A percentile compares a stretch with the other conserved stretches of the same genome.
These are phyloP conservation scores for Gymnorhina tibicen DNA, from an alignment of 2,113 vertebrate genomes.

Conservation along the genomic window DNA sequence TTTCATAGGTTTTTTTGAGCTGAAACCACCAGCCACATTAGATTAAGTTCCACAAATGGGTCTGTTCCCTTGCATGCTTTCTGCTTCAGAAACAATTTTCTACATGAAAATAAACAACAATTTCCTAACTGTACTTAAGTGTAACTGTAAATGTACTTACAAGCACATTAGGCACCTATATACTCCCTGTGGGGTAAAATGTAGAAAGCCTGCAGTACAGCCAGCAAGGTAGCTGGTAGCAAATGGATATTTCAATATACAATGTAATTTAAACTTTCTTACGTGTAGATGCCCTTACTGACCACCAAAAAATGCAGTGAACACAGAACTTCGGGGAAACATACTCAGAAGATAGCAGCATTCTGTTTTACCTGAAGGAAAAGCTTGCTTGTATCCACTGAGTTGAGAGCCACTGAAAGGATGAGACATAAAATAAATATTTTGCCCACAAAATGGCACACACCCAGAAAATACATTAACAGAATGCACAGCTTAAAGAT, in stretches of 20 bases:
- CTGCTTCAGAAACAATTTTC: not conserved
- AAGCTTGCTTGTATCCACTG: not conserved
- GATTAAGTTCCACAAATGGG: not conserved
- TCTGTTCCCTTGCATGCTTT: not conserved
- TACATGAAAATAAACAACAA: not conserved
- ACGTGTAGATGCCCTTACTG: not conserved
- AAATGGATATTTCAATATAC: not conserved
- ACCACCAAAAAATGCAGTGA: not conserved
- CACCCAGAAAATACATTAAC: slow-evolving; percentile 31
- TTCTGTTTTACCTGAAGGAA: not conserved
- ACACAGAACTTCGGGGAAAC: not conserved
- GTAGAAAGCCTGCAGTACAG: not conserved
- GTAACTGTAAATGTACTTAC: not conserved
- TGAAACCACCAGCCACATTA: not conserved
- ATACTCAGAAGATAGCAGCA: not conserved
- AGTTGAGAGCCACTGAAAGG: not conserved
- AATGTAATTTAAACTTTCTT: not conserved
- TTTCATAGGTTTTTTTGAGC: not conserved
- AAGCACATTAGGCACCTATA: not conserved
- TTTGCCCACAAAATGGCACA: not conserved
- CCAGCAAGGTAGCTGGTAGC: not conserved
- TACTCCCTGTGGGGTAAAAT: not conserved
- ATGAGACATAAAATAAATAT: not conserved
- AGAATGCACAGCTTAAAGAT: not conserved
- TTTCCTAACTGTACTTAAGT: not conserved